A percentile compares a stretch with the other conserved stretches of the same genome.
Conservation (phyloP, 2,113 vertebrate species). For the Pica pica region DNA sequence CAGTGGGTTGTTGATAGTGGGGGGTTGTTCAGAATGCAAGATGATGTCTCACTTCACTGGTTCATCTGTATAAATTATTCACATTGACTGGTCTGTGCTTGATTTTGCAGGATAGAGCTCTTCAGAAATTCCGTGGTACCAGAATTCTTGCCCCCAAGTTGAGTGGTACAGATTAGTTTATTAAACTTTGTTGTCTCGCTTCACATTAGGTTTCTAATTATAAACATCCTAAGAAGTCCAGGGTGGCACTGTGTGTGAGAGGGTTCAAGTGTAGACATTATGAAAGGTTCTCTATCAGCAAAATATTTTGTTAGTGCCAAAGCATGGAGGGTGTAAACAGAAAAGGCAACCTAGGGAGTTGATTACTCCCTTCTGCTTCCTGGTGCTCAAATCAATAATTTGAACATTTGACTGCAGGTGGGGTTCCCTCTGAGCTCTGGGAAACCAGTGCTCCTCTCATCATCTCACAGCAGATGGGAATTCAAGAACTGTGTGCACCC, state of each 20-base stretch:
- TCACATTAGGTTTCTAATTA: not conserved
- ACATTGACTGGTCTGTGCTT: not conserved
- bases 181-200: not conserved
- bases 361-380: not conserved
- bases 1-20: not conserved
- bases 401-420: rapidly evolving
- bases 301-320: not conserved
- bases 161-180: not conserved
- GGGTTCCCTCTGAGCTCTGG: not conserved
- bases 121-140: not conserved
- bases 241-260: not conserved
- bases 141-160: not conserved
- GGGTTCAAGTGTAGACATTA: not conserved
- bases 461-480: rapidly evolving
- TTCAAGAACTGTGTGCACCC: rapidly evolving
- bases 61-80: not conserved
- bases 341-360: not conserved
- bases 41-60: not conserved
- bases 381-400: not conserved
- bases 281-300: not conserved
- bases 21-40: not conserved
- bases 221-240: not conserved
- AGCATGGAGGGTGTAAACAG: not conserved
- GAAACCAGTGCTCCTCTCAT: not conserved
- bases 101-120: not conserved